A percentile compares a stretch with the other conserved stretches of the same genome.
These are phyloP conservation scores for Eilema sororculum DNA, from an alignment of 2,888 invertebrate genomes.

Conservation along the genomic window DNA sequence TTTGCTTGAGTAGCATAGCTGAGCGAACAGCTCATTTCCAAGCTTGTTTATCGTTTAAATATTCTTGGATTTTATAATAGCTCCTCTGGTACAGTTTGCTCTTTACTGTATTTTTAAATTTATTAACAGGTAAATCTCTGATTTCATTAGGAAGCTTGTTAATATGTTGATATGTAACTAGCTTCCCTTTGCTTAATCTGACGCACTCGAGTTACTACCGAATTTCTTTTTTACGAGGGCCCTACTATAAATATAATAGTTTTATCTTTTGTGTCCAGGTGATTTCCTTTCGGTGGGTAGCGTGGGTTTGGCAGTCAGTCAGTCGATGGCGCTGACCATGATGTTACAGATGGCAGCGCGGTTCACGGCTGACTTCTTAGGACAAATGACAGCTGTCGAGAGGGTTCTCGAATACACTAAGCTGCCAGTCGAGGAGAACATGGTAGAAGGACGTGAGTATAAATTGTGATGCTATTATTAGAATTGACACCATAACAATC, in stretches of 20 bases:
- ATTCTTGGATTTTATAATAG: too few relatives aligned
- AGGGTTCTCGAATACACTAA: slow-evolving; percentile 93
- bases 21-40: too few relatives aligned
- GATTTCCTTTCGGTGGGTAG: slow-evolving; percentile 79
- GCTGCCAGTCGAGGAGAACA: slow-evolving; percentile 78
- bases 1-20: too few relatives aligned
- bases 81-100: too few relatives aligned
- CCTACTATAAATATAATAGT: neutral
- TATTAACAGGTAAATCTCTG: too few relatives aligned
- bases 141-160: too few relatives aligned
- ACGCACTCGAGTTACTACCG: too few relatives aligned
- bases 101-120: too few relatives aligned
- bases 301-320: slow-evolving; percentile 89
- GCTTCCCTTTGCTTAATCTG: too few relatives aligned
- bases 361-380: slow-evolving; percentile 92
- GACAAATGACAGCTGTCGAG: slow-evolving; percentile 90
- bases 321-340: slow-evolving; percentile 88
- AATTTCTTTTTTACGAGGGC: too few relatives aligned
- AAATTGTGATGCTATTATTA: neutral
- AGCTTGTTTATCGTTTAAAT: too few relatives aligned
- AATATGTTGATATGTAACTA: too few relatives aligned
- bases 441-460: slow-evolving; percentile 73
- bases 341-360: slow-evolving; percentile 92
- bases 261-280: slow-evolving; percentile 52
- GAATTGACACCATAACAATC: neutral